Evolutionary conservation across 1,140 invertebrate species (phyloP).

Genomic region (Papilio aristodemus): DNA sequence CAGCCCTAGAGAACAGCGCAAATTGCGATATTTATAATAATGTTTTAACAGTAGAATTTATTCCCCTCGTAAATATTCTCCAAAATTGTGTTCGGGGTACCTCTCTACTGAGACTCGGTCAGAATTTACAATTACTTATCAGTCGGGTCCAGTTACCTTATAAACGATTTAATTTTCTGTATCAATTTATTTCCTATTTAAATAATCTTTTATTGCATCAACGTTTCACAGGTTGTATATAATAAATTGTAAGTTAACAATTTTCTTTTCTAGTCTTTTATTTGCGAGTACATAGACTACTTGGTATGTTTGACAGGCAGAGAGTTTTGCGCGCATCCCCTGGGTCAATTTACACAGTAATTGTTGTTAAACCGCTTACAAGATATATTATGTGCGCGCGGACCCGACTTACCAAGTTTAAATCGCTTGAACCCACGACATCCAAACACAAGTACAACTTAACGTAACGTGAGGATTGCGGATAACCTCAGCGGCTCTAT

Average conservation of each 20-base stretch:
- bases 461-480: neutral
- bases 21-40: conserved; percentile 28
- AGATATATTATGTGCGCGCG: neutral
- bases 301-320: neutral
- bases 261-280: no score
- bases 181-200: neutral
- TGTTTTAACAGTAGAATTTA: conserved; percentile 27
- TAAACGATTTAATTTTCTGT: neutral
- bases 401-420: conserved; percentile 6
- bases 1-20: neutral
- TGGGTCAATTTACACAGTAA: conserved; percentile 11
- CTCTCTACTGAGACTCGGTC: neutral
- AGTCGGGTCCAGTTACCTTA: neutral
- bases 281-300: no score
- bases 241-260: no score
- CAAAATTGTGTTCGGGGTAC: neutral
- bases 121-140: conserved; percentile 17
- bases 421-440: neutral
- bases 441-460: conserved; percentile 2
- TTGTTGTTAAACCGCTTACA: conserved; percentile 14
- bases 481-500: neutral
- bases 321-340: neutral
- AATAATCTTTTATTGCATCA: no score
- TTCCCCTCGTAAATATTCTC: conserved; percentile 22
- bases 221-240: no score